Conservation (phyloP, 1,140 invertebrate genomes). For the Cotesia typhae region DNA sequence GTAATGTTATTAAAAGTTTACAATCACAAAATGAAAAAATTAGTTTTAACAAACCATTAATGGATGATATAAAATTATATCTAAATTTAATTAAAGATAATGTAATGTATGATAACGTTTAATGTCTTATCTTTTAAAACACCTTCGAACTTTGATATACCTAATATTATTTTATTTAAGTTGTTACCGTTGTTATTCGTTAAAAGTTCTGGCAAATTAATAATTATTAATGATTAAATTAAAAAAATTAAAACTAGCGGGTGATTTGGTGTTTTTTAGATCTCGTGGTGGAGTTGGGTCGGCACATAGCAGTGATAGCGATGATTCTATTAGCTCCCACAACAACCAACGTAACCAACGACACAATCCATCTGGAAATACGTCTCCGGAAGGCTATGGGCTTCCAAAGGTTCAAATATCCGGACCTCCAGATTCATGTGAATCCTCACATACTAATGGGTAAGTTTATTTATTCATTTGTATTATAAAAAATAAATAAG, state of each 20-base stretch:
- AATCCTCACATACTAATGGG: constrained; percentile 55
- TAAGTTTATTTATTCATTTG: constrained; percentile 43
- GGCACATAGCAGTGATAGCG: constrained; percentile 59
- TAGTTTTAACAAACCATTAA: too few relatives aligned
- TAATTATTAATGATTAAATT: neutral
- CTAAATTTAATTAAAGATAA: too few relatives aligned
- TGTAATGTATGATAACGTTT: too few relatives aligned
- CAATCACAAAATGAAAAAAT: too few relatives aligned
- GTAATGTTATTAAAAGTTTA: too few relatives aligned
- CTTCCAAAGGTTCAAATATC: constrained; percentile 61
- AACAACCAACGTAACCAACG: constrained; percentile 21
- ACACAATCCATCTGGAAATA: constrained; percentile 40
- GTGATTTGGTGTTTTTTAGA: constrained; percentile 47
- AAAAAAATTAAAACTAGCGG: constrained; percentile 8
- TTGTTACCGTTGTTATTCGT: neutral
- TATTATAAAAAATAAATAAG: neutral
- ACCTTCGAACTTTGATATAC: too few relatives aligned
- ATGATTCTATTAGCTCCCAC: constrained; percentile 55
- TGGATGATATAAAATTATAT: too few relatives aligned
- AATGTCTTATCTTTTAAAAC: too few relatives aligned
- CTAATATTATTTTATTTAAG: neutral
- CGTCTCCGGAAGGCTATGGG: constrained; percentile 45
- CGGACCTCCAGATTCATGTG: constrained; percentile 50
- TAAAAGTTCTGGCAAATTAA: neutral
- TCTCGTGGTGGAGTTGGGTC: constrained; percentile 57